Evolutionary conservation across 2,888 invertebrate genomes (phyloP).

Genomic region (Glyphotaelius pellucidus): DNA sequence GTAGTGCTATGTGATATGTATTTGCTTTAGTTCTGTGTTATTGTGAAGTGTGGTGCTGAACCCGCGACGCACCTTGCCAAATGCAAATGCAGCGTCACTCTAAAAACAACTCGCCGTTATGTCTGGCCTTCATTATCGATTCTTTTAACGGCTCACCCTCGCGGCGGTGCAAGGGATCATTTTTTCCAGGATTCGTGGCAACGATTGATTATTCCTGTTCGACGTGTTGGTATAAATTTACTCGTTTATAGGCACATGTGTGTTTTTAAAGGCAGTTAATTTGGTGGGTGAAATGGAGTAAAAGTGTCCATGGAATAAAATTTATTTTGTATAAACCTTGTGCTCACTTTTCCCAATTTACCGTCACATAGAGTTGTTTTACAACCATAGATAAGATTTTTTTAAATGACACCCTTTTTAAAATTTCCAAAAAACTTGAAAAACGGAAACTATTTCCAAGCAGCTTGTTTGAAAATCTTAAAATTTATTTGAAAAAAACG

Average conservation of each 20-base stretch:
- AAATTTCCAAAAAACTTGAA: no score
- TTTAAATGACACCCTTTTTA: no score
- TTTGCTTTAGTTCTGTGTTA: neutral
- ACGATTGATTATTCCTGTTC: neutral
- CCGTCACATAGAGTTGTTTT: no score
- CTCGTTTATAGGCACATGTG: neutral
- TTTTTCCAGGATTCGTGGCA: neutral
- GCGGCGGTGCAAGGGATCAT: neutral
- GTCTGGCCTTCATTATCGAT: neutral
- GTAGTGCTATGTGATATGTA: no score
- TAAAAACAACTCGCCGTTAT: constrained; percentile 14
- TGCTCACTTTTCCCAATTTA: neutral
- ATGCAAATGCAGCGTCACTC: constrained; percentile 48
- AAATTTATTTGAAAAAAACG: no score
- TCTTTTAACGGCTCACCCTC: neutral
- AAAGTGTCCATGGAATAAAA: no score
- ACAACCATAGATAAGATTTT: no score
- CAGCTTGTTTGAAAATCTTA: no score
- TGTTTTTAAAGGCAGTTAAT: neutral
- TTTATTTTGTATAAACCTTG: no score
- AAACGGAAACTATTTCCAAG: no score
- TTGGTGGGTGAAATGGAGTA: neutral
- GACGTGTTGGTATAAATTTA: neutral
- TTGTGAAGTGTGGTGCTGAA: constrained; percentile 25
- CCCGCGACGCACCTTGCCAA: constrained; percentile 50